Evolutionary conservation across 2,797 vertebrate species (phyloP).

Genomic region (Pipistrellus pipistrellus): DNA sequence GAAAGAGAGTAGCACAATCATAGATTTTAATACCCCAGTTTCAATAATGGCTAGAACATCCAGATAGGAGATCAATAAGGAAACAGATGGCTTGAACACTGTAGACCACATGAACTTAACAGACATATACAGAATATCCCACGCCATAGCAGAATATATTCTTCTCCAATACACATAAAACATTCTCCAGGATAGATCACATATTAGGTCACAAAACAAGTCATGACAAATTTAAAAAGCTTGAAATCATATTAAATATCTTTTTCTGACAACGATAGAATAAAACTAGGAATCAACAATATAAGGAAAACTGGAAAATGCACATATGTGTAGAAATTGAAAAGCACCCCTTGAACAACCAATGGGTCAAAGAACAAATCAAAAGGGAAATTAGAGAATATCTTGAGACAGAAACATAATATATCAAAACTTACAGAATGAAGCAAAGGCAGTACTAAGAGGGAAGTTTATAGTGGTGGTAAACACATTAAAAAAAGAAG

Average conservation of each 20-base stretch:
- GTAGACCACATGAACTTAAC: background rate
- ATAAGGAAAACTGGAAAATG: slow-evolving; percentile 50
- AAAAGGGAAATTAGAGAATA: slow-evolving; percentile 37
- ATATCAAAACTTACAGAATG: background rate
- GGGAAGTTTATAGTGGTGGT: background rate
- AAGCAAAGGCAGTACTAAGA: background rate
- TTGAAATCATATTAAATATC: slow-evolving; percentile 4
- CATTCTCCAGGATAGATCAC: slow-evolving; percentile 15
- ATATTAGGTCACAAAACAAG: background rate
- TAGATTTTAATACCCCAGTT: background rate
- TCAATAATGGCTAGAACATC: slow-evolving; percentile 13
- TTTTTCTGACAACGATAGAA: slow-evolving; percentile 14
- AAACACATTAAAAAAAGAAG: slow-evolving; percentile 9
- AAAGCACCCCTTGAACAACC: background rate
- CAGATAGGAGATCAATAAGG: background rate
- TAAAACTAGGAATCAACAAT: slow-evolving; percentile 14
- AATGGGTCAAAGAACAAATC: slow-evolving; percentile 5
- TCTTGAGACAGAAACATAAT: slow-evolving; percentile 19
- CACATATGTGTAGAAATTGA: background rate
- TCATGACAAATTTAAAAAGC: slow-evolving; percentile 6
- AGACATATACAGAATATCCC: background rate
- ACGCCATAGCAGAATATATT: background rate
- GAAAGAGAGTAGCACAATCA: background rate
- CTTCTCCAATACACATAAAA: slow-evolving; percentile 8
- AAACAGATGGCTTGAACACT: background rate